Evolutionary conservation across 1,140 invertebrate genomes (phyloP), one percentile per base, ranked within the genome.

Genomic region (Dreissena rostriformis): DNA sequence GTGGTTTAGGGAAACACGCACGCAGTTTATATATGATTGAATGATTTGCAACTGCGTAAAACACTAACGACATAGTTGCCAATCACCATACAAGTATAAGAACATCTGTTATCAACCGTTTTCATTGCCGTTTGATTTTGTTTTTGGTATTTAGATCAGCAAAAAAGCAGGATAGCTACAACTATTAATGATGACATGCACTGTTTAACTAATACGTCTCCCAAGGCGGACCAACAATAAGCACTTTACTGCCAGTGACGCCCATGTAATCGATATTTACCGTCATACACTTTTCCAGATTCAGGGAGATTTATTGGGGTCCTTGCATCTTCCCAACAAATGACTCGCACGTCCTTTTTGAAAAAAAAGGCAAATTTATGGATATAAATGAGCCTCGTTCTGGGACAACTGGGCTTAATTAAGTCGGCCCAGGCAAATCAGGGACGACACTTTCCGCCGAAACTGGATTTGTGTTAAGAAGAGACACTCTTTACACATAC

Each of bases 261-360:
- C 28, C 22, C 75, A 77, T 77, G 24, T 65, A 77, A 39, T 39
- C 39, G 39, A 39, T 39, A 39, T 39, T 39, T 39, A 39, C 39
- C 39, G 39, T 39, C 39, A 39, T 8, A 39, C 39, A 39, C 2
- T 39, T 39, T 12, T 10, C 0, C 26, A 1, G 15, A 15, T 61
- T 61, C 26, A 77, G 24, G 49, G 51, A 52, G 51, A 77, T 77
- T 0, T 63, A 65, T n/a, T 77, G 75, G 12, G 17, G 19, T 0
- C 75, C 75, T 39, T 52, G 24, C 28, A 77, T 66, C 28, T 61
- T 28, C 24, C 75, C 75, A 49, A 77, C 52, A 67, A 24, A 17
- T 49, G 75, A 77, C 29, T 74, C 80, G 28, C 49, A 74, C n/a
- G n/a, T n/a, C 51, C 68, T 80, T 26, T 4, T 53, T 68, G 22